Evolutionary conservation across 2,797 vertebrate genomes (phyloP).

Genomic region (Pseudochromis fuscus): DNA sequence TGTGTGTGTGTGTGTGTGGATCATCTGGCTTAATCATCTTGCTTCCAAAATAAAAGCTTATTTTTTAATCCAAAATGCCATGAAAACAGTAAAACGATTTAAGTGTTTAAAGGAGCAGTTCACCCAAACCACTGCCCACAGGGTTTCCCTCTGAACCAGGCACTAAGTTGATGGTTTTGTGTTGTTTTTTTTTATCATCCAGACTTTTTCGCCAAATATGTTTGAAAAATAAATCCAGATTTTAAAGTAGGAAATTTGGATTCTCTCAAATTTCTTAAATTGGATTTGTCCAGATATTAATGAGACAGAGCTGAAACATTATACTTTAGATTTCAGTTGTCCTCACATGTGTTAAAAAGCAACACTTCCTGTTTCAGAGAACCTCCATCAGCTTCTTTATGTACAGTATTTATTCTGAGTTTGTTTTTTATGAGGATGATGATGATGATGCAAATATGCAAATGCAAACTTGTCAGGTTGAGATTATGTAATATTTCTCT

Average conservation of each 20-base stretch:
- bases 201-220: background rate
- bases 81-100: conserved; percentile 21
- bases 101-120: conserved; percentile 25
- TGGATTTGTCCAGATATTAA: no score
- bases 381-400: conserved; percentile 21
- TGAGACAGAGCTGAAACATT: no score
- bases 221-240: no score
- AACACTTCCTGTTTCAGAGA: conserved; percentile 30
- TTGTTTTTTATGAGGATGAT: conserved; percentile 37
- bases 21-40: conserved; percentile 9
- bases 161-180: no score
- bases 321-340: no score
- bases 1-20: background rate
- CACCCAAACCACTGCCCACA: conserved; percentile 26
- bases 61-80: conserved; percentile 14
- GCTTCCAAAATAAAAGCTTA: conserved; percentile 44
- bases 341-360: conserved; percentile 5
- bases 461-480: conserved; percentile 43
- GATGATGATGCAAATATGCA: conserved; percentile 57
- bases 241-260: no score
- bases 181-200: conserved; percentile 5
- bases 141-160: conserved; percentile 7
- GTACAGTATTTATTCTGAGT: conserved; percentile 63
- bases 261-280: no score
- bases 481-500: conserved; percentile 45